These are phyloP conservation scores for Perognathus longimembris DNA, from an alignment of 2,113 vertebrate genomes.

Conservation along the genomic window DNA sequence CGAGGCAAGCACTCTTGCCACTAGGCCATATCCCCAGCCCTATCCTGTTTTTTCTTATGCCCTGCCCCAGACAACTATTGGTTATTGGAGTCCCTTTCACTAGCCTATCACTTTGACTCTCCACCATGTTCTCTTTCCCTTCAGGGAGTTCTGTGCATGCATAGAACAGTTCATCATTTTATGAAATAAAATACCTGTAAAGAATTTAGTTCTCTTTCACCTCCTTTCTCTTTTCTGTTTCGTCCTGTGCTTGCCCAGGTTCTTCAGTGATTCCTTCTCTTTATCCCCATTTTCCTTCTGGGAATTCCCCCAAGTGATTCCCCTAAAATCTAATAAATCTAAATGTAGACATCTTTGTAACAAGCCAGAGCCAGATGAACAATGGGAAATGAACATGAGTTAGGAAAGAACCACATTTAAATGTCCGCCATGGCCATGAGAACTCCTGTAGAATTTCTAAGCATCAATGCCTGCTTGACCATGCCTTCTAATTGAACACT, in stretches of 20 bases:
- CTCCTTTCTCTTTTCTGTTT: background rate
- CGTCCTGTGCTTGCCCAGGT: background rate
- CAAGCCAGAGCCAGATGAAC: background rate
- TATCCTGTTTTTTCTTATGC: background rate
- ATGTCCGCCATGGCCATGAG: too few species aligned
- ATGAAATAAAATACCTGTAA: background rate
- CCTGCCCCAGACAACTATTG: background rate
- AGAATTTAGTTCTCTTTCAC: background rate
- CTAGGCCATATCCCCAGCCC: too few species aligned
- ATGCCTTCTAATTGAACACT: background rate
- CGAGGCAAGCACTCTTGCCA: too few species aligned
- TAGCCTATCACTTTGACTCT: background rate
- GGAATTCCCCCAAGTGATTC: background rate
- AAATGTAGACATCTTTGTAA: background rate
- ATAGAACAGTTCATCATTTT: background rate
- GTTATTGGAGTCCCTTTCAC: background rate
- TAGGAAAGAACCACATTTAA: background rate
- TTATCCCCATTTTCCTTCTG: background rate
- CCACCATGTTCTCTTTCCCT: background rate
- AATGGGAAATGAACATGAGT: background rate
- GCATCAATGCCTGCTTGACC: fast-evolving
- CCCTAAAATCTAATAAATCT: background rate
- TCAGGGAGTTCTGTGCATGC: background rate
- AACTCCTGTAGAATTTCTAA: background rate
- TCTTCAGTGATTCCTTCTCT: background rate